phyloP scores from a whole-genome alignment of 2,888 invertebrate species.

The Ametastegia equiseti region DNA sequence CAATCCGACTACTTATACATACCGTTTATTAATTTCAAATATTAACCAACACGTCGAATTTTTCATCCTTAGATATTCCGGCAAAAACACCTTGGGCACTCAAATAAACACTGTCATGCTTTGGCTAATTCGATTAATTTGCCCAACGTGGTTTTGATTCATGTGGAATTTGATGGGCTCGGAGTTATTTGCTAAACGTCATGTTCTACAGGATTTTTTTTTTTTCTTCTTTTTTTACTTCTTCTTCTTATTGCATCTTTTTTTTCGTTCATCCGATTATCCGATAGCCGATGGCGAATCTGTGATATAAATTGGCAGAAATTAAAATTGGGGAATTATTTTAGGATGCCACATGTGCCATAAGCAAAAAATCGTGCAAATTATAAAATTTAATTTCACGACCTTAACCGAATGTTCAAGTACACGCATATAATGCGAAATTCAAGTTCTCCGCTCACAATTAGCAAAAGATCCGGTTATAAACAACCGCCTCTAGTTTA shows the following conservation, averaged over 20 bases:
- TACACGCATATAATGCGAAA: not conserved
- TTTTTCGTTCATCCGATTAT: no score
- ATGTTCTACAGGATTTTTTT: not conserved
- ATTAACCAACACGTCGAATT: conserved; percentile 12
- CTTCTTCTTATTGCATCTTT: no score
- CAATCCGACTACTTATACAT: not conserved
- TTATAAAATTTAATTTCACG: not conserved
- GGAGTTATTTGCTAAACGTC: not conserved
- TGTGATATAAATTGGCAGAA: not conserved
- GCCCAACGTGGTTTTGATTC: not conserved
- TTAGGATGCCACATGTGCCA: not conserved
- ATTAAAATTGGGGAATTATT: not conserved
- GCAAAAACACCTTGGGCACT: not conserved
- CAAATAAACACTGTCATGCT: not conserved
- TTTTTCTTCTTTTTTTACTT: not conserved
- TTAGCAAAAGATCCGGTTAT: conserved; percentile 14
- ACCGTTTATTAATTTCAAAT: not conserved
- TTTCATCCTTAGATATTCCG: not conserved
- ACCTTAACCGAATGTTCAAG: conserved; percentile 26
- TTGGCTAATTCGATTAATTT: not conserved
- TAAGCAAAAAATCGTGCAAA: not conserved
- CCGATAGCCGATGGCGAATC: not conserved
- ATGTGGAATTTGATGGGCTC: not conserved
- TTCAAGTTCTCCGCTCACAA: not conserved
- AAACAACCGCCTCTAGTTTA: conserved; percentile 9